Conservation (phyloP, 2,888 invertebrate species). For the Coleophora deauratella region DNA sequence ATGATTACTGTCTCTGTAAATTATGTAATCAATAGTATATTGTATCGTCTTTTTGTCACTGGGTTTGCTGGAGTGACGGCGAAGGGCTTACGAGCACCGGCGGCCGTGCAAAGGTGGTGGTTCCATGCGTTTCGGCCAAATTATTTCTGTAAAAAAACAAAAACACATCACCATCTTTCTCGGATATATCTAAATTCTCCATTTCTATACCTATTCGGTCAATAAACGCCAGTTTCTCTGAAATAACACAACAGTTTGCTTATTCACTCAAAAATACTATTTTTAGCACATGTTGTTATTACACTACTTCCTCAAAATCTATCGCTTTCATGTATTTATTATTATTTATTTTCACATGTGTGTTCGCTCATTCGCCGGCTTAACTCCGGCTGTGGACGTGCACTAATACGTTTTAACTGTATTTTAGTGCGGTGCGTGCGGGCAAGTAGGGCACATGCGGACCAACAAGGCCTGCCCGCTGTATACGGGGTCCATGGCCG, state of each 20-base stretch:
- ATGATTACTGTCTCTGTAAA: conserved; percentile 5
- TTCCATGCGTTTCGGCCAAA: not conserved
- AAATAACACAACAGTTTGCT: too few relatives aligned
- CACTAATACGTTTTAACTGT: not conserved
- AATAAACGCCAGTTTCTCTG: too few relatives aligned
- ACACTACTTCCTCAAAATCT: too few relatives aligned
- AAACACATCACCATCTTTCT: too few relatives aligned
- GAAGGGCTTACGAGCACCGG: conserved; percentile 3
- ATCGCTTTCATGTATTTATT: too few relatives aligned
- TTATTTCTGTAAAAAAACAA: too few relatives aligned
- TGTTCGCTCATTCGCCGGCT: not conserved
- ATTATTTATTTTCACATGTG: too few relatives aligned
- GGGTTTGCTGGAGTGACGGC: conserved; percentile 3
- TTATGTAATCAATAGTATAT: conserved; percentile 8
- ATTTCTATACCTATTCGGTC: too few relatives aligned
- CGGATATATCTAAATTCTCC: too few relatives aligned
- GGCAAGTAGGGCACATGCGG: conserved; percentile 86
- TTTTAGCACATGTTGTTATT: too few relatives aligned
- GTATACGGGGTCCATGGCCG: conserved; percentile 80
- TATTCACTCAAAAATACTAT: too few relatives aligned
- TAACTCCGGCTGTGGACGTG: not conserved
- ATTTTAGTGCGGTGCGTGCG: conserved; percentile 95
- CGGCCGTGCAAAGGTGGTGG: conserved; percentile 5
- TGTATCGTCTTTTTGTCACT: conserved; percentile 12
- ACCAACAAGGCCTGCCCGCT: conserved; percentile 98